phyloP scores from a whole-genome alignment of 1,140 invertebrate genomes.

The Amyelois transitella region DNA sequence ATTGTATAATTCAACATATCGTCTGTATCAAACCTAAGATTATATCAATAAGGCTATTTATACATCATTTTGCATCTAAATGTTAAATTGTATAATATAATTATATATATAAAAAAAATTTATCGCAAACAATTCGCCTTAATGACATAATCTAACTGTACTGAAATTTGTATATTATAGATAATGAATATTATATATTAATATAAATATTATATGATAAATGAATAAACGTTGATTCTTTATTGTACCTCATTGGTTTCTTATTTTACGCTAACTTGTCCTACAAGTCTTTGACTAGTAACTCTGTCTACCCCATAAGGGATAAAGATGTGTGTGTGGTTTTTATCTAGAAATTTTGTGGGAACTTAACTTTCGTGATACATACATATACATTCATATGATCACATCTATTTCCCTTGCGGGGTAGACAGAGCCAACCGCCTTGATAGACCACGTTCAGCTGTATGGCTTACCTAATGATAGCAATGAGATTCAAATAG shows the following conservation, averaged over 20 bases:
- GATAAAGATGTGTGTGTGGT: too few relatives aligned
- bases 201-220: constrained; percentile 43
- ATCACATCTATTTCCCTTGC: too few relatives aligned
- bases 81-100: background rate
- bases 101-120: background rate
- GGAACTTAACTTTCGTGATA: too few relatives aligned
- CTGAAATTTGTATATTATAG: constrained; percentile 7
- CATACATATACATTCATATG: too few relatives aligned
- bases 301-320: too few relatives aligned
- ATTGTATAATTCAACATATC: background rate
- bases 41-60: constrained; percentile 4
- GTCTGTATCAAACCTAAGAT: background rate
- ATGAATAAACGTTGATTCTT: constrained; percentile 52
- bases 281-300: too few relatives aligned
- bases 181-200: constrained; percentile 8
- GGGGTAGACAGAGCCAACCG: too few relatives aligned
- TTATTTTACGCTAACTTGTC: too few relatives aligned
- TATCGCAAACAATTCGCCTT: background rate
- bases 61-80: background rate
- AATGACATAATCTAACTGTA: constrained; percentile 8
- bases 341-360: too few relatives aligned
- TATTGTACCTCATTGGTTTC: constrained; percentile 26
- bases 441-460: too few relatives aligned
- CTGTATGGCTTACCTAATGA: too few relatives aligned
- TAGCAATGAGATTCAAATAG: too few relatives aligned